These are phyloP conservation scores for Mus caroli DNA, from an alignment of 2,797 vertebrate species.

Conservation along the genomic window DNA sequence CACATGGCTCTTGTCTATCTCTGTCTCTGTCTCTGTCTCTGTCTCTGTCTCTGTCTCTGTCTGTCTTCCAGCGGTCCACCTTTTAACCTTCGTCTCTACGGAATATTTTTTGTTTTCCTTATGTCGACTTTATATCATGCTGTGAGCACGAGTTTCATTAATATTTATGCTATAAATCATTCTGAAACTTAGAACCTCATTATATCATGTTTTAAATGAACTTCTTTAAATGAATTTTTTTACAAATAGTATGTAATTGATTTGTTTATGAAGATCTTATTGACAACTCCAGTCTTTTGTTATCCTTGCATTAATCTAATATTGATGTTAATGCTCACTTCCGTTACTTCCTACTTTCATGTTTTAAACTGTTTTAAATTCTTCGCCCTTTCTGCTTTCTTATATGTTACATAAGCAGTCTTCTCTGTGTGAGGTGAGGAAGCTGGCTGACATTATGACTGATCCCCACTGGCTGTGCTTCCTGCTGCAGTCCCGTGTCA, in stretches of 20 bases:
- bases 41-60: no score
- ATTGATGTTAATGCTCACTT: neutral
- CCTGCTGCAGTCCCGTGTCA: rapidly evolving
- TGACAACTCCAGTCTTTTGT: neutral
- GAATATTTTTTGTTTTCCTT: neutral
- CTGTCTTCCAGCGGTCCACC: neutral
- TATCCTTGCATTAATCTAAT: neutral
- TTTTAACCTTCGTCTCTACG: neutral
- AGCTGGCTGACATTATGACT: neutral
- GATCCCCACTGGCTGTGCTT: neutral
- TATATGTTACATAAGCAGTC: neutral
- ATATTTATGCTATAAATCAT: neutral
- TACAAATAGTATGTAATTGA: neutral
- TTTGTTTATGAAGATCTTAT: neutral
- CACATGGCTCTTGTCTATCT: neutral
- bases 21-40: no score
- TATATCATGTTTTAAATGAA: neutral
- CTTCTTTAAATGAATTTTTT: neutral
- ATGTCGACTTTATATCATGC: neutral
- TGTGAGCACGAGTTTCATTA: neutral
- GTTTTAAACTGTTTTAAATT: neutral
- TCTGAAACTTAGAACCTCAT: neutral
- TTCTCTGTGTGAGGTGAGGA: neutral
- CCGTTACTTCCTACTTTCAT: neutral
- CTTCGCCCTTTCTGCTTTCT: neutral